phyloP scores from a whole-genome alignment of 2,888 invertebrate genomes.

The Nycteola revayana region DNA sequence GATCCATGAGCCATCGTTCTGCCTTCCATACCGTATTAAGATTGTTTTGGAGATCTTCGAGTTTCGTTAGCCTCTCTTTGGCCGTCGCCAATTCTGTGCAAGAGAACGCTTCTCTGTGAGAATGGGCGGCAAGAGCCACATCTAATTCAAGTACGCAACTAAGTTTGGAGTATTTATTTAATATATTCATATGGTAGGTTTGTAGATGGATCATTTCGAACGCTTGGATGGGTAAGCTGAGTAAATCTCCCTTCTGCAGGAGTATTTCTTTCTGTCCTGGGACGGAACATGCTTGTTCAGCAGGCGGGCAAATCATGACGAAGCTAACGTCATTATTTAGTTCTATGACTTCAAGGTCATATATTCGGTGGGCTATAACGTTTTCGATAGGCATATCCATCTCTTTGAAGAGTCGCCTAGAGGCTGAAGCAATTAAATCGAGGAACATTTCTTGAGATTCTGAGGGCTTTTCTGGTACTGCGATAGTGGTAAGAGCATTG shows the following conservation, averaged over 20 bases:
- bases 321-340: slow-evolving; percentile 95
- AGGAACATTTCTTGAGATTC: slow-evolving; percentile 92
- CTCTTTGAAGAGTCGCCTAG: slow-evolving; percentile 88
- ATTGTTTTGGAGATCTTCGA: slow-evolving; percentile 92
- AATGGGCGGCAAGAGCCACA: slow-evolving; percentile 94
- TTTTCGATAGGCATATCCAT: slow-evolving; percentile 90
- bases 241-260: slow-evolving; percentile 91
- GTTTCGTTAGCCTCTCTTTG: slow-evolving; percentile 90
- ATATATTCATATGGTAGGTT: slow-evolving; percentile 95
- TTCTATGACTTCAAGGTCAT: slow-evolving; percentile 96
- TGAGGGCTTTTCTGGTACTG: slow-evolving; percentile 75
- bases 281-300: slow-evolving; percentile 95
- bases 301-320: slow-evolving; percentile 94
- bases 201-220: slow-evolving; percentile 97
- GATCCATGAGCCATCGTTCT: slow-evolving; percentile 97
- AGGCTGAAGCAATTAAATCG: slow-evolving; percentile 88
- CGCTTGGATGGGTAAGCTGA: slow-evolving; percentile 95
- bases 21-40: slow-evolving; percentile 96
- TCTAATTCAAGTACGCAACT: slow-evolving; percentile 97
- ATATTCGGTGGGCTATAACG: slow-evolving; percentile 89
- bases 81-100: slow-evolving; percentile 92
- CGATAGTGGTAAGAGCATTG: slow-evolving; percentile 59
- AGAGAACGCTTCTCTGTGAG: slow-evolving; percentile 97
- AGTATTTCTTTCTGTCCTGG: slow-evolving; percentile 93
- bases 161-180: slow-evolving; percentile 94